Evolutionary conservation across 2,113 vertebrate genomes (phyloP), one percentile per base, ranked within the genome.

Genomic region (Australoheros scitulus): DNA sequence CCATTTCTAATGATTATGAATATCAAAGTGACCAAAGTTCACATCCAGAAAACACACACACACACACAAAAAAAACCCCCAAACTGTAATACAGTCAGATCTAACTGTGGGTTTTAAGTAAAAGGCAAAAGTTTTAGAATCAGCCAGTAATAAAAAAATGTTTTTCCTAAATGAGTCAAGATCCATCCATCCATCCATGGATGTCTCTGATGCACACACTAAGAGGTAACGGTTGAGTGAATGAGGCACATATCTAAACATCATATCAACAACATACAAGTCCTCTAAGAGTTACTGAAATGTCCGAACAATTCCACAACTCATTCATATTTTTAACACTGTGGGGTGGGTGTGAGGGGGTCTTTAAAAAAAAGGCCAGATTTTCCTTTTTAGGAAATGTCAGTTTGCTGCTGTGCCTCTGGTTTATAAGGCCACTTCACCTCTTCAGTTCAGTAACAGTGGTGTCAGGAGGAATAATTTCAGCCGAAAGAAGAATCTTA

Each of bases 191-290:
- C n/a, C n/a, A n/a, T n/a, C n/a, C n/a, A n/a, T n/a, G n/a, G n/a
- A n/a, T 52, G 56, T 36, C 36, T 77, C 10, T 76, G 65, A 61
- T 32, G 32, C 18, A 81, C 58, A 81, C 8, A 64, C 77, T 81
- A 36, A 75, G 89, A 93, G 86, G 86, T 93, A 91, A 92, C 32
- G 61, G 79, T 86, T 89, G 83, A 82, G 63, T 76, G 63, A 87
- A 83, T 80, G 89, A 94, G 92, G 88, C 92, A 93, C 89, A 87
- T 82, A 61, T 11, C 3, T 14, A n/a, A 47, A 56, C 4, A 20
- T 88, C 74, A 78, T 50, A 82, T 80, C 56, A 56, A 58, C 70
- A 50, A n/a, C 82, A 15, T 29, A 14, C 24, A 50, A 85, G 56
- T 55, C 38, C n/a, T 76, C 52, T 38, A 3, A 52, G 68, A 63